Evolutionary conservation across 2,888 invertebrate species (phyloP).

Genomic region (Mesoligia furuncula): DNA sequence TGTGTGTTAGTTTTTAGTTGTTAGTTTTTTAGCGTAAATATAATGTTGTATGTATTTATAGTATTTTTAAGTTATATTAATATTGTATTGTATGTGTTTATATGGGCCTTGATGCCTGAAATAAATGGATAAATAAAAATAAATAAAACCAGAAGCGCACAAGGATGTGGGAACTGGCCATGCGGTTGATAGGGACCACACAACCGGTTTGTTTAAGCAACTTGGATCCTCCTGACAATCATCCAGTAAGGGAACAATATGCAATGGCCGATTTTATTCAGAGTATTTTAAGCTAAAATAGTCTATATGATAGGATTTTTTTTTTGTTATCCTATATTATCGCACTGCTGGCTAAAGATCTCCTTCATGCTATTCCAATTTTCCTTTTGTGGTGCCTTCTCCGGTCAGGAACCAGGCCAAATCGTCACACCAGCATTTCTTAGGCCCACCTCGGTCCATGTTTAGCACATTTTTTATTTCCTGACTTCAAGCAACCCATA

Average conservation of each 20-base stretch:
- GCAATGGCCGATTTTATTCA: neutral
- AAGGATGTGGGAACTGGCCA: neutral
- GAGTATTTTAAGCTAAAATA: neutral
- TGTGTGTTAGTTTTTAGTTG: too few relatives aligned
- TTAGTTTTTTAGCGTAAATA: too few relatives aligned
- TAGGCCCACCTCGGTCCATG: neutral
- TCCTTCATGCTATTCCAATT: too few relatives aligned
- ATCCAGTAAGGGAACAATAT: neutral
- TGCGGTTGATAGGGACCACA: conserved; percentile 4
- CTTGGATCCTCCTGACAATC: neutral
- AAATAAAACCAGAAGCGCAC: conserved; percentile 39
- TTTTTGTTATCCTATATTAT: neutral
- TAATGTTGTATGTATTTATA: too few relatives aligned
- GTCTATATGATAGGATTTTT: neutral
- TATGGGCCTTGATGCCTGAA: too few relatives aligned
- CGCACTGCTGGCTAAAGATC: neutral
- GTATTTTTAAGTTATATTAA: too few relatives aligned
- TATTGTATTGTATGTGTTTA: too few relatives aligned
- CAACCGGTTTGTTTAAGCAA: conserved; percentile 19
- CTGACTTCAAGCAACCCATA: neutral
- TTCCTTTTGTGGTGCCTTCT: neutral
- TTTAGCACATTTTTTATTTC: neutral
- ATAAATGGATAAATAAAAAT: too few relatives aligned
- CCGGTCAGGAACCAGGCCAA: neutral
- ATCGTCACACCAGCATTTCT: neutral